Evolutionary conservation across 2,113 vertebrate genomes (phyloP).

Genomic region (Danio rerio): GRCz12tu NC_133182.1:31058501-31059000

Average conservation of each 20-base stretch:
- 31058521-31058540: conserved; percentile 72
- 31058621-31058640: conserved; percentile 74
- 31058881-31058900: no score
- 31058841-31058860: no score
- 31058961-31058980: no score
- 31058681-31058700: conserved; percentile 74
- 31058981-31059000: no score
- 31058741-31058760: neutral
- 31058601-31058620: conserved; percentile 81
- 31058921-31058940: no score
- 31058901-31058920: no score
- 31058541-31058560: conserved; percentile 82
- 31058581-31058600: conserved; percentile 79
- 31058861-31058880: no score
- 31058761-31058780: neutral
- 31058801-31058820: neutral
- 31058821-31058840: neutral
- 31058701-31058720: conserved; percentile 29
- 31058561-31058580: conserved; percentile 82
- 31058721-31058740: conserved; percentile 43
- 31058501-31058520: conserved; percentile 62
- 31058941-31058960: no score
- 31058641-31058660: conserved; percentile 79
- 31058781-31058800: neutral
- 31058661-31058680: conserved; percentile 76